These are phyloP conservation scores for Creontiades dilutus DNA, from an alignment of 2,888 invertebrate species.

Conservation along the genomic window DNA sequence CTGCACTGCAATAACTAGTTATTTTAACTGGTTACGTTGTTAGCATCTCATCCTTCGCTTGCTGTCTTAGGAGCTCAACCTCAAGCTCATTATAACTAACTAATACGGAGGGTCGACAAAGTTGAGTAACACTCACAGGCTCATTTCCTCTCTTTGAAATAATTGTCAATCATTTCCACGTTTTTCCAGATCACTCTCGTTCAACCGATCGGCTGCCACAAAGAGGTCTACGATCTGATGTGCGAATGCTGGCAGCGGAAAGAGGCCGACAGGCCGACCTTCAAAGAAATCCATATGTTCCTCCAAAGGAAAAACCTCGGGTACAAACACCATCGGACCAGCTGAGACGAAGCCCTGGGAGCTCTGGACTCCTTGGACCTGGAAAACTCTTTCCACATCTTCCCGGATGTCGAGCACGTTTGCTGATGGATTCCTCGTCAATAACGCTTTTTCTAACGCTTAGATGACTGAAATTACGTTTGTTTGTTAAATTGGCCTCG, in stretches of 20 bases:
- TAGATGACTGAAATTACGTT: slow-evolving; percentile 8
- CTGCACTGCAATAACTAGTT: too few species aligned
- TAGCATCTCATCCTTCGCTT: too few species aligned
- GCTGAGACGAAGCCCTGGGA: slow-evolving; percentile 60
- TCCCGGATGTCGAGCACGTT: slow-evolving; percentile 10
- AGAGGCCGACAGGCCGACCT: slow-evolving; percentile 87
- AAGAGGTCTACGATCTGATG: slow-evolving; percentile 92
- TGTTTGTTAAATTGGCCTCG: neutral
- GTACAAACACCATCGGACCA: slow-evolving; percentile 77
- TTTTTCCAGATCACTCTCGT: slow-evolving; percentile 80
- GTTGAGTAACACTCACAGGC: too few species aligned
- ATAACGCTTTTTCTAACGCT: slow-evolving; percentile 5
- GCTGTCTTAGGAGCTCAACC: too few species aligned
- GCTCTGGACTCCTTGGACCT: slow-evolving; percentile 52
- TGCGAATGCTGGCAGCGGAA: slow-evolving; percentile 91
- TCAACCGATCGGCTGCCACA: slow-evolving; percentile 85
- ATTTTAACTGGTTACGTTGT: too few species aligned
- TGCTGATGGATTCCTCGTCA: neutral
- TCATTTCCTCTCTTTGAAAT: too few species aligned
- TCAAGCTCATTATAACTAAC: too few species aligned
- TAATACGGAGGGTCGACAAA: too few species aligned
- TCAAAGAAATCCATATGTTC: slow-evolving; percentile 90
- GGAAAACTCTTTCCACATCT: slow-evolving; percentile 40
- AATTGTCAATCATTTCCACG: neutral
- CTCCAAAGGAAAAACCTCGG: slow-evolving; percentile 88